phyloP scores from a whole-genome alignment of 37 sponge, comb jelly and placozoan genomes.

The Oscarella lobularis region DNA sequence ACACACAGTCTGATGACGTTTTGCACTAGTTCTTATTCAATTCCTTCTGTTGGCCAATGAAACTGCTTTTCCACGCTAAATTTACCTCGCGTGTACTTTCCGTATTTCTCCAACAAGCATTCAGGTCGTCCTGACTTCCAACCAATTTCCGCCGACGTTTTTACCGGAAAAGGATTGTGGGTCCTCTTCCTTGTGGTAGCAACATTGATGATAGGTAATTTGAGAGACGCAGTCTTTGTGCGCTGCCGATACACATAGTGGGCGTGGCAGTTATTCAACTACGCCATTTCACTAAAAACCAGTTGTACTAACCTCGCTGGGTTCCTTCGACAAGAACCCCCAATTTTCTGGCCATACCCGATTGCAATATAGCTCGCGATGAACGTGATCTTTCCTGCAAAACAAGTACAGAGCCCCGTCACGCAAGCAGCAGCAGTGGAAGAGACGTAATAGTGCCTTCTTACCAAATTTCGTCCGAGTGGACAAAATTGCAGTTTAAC shows the following conservation, averaged over 20 bases:
- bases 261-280: too few species aligned
- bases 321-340: neutral
- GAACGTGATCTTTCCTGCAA: neutral
- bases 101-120: neutral
- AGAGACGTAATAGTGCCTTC: neutral
- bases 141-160: neutral
- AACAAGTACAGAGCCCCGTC: neutral
- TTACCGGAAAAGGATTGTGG: neutral
- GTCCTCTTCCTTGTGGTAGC: neutral
- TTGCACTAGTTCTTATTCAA: too few species aligned
- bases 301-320: neutral
- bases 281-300: neutral
- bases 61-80: neutral
- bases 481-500: neutral
- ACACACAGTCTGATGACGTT: too few species aligned
- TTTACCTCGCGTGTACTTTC: neutral
- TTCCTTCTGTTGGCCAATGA: neutral
- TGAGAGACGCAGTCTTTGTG: too few species aligned
- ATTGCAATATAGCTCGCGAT: neutral
- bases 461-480: conserved; percentile 1
- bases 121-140: neutral
- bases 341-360: neutral
- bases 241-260: too few species aligned
- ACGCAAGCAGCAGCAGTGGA: neutral
- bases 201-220: neutral